A percentile compares a stretch with the other conserved stretches of the same genome.
Evolutionary conservation across 2,797 vertebrate species (phyloP).

Genomic region (Iguana delicatissima): DNA sequence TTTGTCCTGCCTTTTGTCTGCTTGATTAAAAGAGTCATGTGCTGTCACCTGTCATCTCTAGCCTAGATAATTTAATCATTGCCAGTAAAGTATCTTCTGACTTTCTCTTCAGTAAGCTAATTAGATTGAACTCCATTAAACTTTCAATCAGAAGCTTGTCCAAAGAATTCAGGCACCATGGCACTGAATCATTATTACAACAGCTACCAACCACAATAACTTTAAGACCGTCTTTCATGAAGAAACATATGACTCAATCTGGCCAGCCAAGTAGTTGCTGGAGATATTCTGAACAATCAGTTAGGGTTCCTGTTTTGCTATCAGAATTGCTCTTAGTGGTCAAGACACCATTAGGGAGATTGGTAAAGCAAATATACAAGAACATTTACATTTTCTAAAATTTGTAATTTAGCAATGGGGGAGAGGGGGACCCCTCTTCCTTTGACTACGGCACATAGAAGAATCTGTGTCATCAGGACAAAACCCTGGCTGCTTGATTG

Average conservation of each 20-base stretch:
- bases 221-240: not conserved
- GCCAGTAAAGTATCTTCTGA: conserved; percentile 34
- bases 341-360: not conserved
- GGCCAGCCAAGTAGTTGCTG: not conserved
- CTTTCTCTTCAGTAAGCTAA: conserved; percentile 27
- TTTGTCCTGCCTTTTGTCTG: not conserved
- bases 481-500: not conserved
- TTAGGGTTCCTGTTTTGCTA: too few species aligned
- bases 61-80: not conserved
- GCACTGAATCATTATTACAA: not conserved
- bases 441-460: not conserved
- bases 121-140: conserved; percentile 32
- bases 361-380: not conserved
- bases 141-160: not conserved
- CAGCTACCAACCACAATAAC: not conserved
- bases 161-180: conserved; percentile 25
- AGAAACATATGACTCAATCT: not conserved
- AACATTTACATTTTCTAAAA: not conserved
- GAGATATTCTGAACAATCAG: not conserved
- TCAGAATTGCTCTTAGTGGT: not conserved
- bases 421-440: not conserved
- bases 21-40: conserved; percentile 33
- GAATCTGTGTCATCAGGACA: not conserved
- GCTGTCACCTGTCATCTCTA: conserved; percentile 30
- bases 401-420: not conserved